phyloP scores from a whole-genome alignment of 2,113 vertebrate species.

The Megalops atlanticus region DNA sequence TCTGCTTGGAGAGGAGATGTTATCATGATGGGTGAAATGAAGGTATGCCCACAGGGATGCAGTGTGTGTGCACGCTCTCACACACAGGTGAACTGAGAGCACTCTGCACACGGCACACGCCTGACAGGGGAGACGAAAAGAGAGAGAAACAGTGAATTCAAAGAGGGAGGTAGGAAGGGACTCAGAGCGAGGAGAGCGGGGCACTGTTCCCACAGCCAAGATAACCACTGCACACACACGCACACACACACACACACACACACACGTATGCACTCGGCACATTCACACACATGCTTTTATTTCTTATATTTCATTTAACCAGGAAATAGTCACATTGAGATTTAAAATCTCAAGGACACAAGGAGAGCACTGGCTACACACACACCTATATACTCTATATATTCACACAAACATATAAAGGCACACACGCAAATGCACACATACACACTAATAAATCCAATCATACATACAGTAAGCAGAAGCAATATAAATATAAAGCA shows the following conservation, averaged over 20 bases:
- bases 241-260: not conserved
- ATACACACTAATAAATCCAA: not conserved
- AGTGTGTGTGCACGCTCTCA: not conserved
- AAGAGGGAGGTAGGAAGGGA: conserved; percentile 64
- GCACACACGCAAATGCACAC: no score
- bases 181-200: conserved; percentile 67
- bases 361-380: no score
- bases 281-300: no score
- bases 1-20: not conserved
- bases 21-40: not conserved
- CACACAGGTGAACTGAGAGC: conserved; percentile 6
- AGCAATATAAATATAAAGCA: no score
- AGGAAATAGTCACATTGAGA: no score
- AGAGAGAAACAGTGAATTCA: conserved; percentile 75
- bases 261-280: not conserved
- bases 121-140: conserved; percentile 38
- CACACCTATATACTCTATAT: not conserved
- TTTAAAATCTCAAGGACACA: no score
- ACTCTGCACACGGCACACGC: conserved; percentile 38
- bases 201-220: conserved; percentile 55
- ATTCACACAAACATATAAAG: not conserved
- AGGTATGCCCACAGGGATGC: not conserved
- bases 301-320: no score
- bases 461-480: not conserved
- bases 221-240: not conserved